These are phyloP conservation scores for Pachliopta kotzebuea DNA, from an alignment of 2,888 invertebrate species.

Conservation along the genomic window DNA sequence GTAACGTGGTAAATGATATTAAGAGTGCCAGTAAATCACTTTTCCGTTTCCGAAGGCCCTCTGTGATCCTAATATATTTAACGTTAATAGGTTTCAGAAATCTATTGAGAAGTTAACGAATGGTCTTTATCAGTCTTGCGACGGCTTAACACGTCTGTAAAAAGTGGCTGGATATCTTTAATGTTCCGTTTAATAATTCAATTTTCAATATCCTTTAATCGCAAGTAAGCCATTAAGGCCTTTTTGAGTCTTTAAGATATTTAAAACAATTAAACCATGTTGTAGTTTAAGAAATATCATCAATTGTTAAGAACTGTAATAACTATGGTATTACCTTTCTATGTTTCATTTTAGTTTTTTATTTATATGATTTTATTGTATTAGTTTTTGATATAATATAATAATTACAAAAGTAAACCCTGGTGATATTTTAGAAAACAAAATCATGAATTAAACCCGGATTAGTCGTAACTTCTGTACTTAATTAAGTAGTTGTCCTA, in stretches of 20 bases:
- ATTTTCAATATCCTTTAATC: conserved; percentile 4
- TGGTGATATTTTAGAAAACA: neutral
- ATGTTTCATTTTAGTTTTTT: too few species aligned
- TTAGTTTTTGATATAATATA: neutral
- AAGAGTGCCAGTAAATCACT: conserved; percentile 18
- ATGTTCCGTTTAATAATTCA: conserved; percentile 12
- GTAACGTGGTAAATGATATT: conserved; percentile 8
- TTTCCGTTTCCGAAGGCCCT: conserved; percentile 16
- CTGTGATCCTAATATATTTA: conserved; percentile 20
- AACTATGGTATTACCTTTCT: too few species aligned
- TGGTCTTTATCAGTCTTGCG: conserved; percentile 18
- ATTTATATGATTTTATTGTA: neutral
- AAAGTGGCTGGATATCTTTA: conserved; percentile 8
- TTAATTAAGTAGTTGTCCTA: conserved; percentile 3
- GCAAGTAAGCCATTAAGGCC: neutral
- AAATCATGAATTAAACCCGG: neutral
- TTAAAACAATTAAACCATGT: too few species aligned
- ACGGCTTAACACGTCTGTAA: conserved; percentile 16
- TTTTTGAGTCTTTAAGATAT: too few species aligned
- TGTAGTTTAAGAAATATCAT: too few species aligned
- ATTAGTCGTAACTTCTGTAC: neutral
- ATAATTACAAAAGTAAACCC: too few species aligned
- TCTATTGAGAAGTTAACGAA: conserved; percentile 24
- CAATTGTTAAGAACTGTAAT: too few species aligned
- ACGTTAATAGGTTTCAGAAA: conserved; percentile 20